phyloP scores from a whole-genome alignment of 2,113 vertebrate genomes.

The Hydrochoerus hydrochaeris region DNA sequence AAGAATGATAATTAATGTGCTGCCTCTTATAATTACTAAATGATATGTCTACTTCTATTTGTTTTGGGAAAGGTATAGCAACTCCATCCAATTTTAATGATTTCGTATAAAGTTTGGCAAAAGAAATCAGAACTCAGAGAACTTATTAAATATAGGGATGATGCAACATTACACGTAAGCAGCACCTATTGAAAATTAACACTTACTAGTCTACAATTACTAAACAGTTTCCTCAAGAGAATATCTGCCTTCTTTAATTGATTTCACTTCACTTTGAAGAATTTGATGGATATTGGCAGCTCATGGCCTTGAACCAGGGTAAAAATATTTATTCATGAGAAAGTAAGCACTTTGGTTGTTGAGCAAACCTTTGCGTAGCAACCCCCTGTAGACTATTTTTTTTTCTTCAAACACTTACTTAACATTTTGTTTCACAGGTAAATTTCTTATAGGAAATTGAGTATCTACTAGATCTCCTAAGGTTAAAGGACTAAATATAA shows the following conservation, averaged over 20 bases:
- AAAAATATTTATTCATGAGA: conserved; percentile 52
- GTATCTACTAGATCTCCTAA: neutral
- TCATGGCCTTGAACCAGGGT: neutral
- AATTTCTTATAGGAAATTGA: conserved; percentile 37
- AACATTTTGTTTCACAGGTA: conserved; percentile 12
- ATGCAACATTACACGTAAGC: conserved; percentile 29
- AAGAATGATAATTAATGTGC: conserved; percentile 69
- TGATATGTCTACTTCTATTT: conserved; percentile 53
- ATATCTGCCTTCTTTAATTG: conserved; percentile 58
- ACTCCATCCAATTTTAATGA: conserved; percentile 45
- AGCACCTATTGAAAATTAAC: conserved; percentile 70
- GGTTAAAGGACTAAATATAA: neutral
- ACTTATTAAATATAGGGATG: conserved; percentile 54
- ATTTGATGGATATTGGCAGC: conserved; percentile 33
- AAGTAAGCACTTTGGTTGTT: conserved; percentile 29
- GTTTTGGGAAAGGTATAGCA: neutral
- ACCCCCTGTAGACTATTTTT: neutral
- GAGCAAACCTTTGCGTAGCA: neutral
- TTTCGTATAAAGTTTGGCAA: conserved; percentile 54
- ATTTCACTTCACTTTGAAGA: conserved; percentile 52
- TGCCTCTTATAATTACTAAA: conserved; percentile 60
- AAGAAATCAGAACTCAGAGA: conserved; percentile 38
- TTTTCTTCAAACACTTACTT: conserved; percentile 2
- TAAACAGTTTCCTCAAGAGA: conserved; percentile 60
- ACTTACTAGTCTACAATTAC: conserved; percentile 52